Evolutionary conservation across 2,888 invertebrate genomes (phyloP).

Genomic region (Andricus quercusramuli): DNA sequence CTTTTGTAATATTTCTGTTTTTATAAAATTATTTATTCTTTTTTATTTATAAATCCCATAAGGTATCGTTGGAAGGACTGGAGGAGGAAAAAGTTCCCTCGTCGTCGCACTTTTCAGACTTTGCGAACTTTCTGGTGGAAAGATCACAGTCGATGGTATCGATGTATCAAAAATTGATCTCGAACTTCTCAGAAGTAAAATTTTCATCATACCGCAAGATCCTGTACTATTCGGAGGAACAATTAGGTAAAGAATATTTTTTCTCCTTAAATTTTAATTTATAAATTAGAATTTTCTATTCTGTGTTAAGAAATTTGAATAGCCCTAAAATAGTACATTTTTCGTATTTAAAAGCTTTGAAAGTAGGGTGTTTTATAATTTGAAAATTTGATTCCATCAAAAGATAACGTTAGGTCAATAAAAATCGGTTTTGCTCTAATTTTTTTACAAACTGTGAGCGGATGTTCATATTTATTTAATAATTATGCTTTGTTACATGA

Average conservation of each 20-base stretch:
- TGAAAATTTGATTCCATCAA: too few species aligned
- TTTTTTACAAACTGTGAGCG: too few species aligned
- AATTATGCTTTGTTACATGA: too few species aligned
- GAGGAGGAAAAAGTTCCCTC: slow-evolving; percentile 82
- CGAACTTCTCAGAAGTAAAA: slow-evolving; percentile 79
- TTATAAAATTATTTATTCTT: background rate
- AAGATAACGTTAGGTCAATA: too few species aligned
- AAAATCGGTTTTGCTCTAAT: too few species aligned
- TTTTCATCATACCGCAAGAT: slow-evolving; percentile 83
- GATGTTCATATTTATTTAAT: too few species aligned
- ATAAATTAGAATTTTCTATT: too few species aligned
- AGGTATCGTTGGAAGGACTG: slow-evolving; percentile 80
- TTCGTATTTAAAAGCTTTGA: background rate
- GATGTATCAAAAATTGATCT: slow-evolving; percentile 76
- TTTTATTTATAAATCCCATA: slow-evolving; percentile 47
- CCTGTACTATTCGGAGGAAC: slow-evolving; percentile 83
- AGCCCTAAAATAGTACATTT: too few species aligned
- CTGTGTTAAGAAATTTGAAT: too few species aligned
- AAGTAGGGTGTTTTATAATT: background rate
- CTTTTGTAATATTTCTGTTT: background rate
- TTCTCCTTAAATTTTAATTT: background rate
- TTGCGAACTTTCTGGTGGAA: slow-evolving; percentile 80
- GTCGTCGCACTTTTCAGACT: slow-evolving; percentile 82
- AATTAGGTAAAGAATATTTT: slow-evolving; percentile 77
- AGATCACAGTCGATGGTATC: slow-evolving; percentile 80